A percentile compares a stretch with the other conserved stretches of the same genome.
Conservation (phyloP, 2,113 vertebrate genomes). For the Phainopepla nitens region DNA sequence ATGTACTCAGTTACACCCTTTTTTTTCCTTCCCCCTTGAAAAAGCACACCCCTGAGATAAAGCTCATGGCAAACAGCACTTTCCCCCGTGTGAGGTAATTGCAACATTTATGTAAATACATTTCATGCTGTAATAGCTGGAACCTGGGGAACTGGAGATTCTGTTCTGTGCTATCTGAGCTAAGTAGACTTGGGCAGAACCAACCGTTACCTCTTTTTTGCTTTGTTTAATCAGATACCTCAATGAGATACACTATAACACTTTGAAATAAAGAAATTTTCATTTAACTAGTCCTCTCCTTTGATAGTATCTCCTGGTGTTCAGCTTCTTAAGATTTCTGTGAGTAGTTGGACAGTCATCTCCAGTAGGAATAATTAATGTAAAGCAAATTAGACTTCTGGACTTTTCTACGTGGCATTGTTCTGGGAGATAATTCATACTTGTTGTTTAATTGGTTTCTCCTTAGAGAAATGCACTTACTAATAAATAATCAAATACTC, state of each 20-base stretch:
- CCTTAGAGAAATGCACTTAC: not conserved
- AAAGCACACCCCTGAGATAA: not conserved
- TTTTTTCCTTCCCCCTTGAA: not conserved
- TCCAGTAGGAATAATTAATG: not conserved
- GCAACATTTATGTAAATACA: not conserved
- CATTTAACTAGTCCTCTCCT: not conserved
- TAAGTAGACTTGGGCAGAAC: not conserved
- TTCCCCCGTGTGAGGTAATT: not conserved
- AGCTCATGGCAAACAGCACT: not conserved
- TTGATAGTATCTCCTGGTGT: not conserved
- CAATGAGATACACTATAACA: not conserved
- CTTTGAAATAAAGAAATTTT: not conserved
- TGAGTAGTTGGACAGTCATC: not conserved
- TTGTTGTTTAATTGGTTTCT: not conserved
- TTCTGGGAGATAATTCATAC: not conserved
- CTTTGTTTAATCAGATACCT: not conserved
- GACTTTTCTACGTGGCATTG: rapidly evolving
- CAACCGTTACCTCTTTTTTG: not conserved
- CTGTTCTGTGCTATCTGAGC: not conserved
- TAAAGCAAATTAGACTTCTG: not conserved
- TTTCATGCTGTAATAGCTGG: not conserved
- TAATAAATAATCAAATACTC: not conserved
- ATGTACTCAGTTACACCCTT: constrained; percentile 9
- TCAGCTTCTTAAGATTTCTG: not conserved
- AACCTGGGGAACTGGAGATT: not conserved